Conservation (phyloP, 2,888 invertebrate species). For the Drosophila anceps region DNA sequence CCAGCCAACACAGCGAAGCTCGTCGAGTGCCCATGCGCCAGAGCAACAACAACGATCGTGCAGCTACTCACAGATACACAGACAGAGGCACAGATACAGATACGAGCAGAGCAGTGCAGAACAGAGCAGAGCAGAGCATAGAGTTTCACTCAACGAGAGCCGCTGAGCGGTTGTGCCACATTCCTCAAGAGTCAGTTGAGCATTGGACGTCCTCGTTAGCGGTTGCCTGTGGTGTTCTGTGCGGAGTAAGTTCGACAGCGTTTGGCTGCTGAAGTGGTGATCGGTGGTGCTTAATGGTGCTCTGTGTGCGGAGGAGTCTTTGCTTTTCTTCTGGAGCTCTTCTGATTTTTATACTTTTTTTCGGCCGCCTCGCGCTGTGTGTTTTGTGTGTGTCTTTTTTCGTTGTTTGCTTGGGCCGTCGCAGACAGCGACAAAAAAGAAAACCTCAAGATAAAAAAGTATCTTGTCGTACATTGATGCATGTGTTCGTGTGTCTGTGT, state of each 20-base stretch:
- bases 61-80: conserved; percentile 33
- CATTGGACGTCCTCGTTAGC: conserved; percentile 83
- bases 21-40: conserved; percentile 19
- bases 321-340: conserved; percentile 65
- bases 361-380: conserved; percentile 28
- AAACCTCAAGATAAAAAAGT: conserved; percentile 72
- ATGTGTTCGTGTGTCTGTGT: conserved; percentile 20
- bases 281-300: conserved; percentile 7
- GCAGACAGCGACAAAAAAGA: conserved; percentile 48
- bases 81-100: conserved; percentile 6
- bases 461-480: conserved; percentile 47
- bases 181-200: conserved; percentile 81
- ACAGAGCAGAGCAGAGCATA: conserved; percentile 25
- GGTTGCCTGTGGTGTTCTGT: conserved; percentile 77
- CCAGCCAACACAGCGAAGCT: conserved; percentile 28
- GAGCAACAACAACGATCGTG: conserved; percentile 29
- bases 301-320: conserved; percentile 58
- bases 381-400: background rate
- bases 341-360: conserved; percentile 36
- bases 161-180: conserved; percentile 53
- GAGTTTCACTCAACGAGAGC: conserved; percentile 73
- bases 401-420: conserved; percentile 29
- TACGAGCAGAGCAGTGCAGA: background rate
- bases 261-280: conserved; percentile 17
- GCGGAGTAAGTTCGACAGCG: conserved; percentile 51